Evolutionary conservation across 2,113 vertebrate genomes (phyloP), one percentile per base, ranked within the genome.

Genomic region (Gulo gulo): DNA sequence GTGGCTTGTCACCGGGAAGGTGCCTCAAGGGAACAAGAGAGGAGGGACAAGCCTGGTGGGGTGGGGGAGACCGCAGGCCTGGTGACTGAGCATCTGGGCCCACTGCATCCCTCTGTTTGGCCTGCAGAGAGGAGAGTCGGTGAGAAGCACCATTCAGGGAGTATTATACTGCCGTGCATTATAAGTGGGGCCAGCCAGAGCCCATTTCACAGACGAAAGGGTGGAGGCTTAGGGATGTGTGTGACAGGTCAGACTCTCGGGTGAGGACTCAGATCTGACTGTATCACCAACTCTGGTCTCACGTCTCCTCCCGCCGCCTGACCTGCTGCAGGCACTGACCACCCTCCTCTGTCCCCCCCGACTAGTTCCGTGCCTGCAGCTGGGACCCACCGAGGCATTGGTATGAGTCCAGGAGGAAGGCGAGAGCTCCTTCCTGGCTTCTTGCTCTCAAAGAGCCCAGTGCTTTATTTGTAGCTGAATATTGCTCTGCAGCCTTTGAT

Each of bases 401-500:
- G 59, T 24, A 50, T 15, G 78, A 95, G 52, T 29, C 39, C 59
- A 31, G 31, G 57, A 93, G 42, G 50, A 63, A 52, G 24, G 34
- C 0, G 2, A 47, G 47, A 4, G 24, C 31, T 76, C 81, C 74
- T 42, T 57, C 26, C 71, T n/a, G 29, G 14, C 24, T 42, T 26
- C 57, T 42, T 1, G 3, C 26, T 29, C 36, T 82, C 83, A 23
- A 3, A 94, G 65, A 63, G 34, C 63, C 34, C 79, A 21, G 55
- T 0, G 7, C 55, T 93, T n/a, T 45, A 9, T 63, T 45, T 78
- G 71, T 79, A n/a, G 82, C 91, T 52, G 82, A 52, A 52, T 52
- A 74, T 61, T 47, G 12, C 55, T 78, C 1, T 0, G n/a, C 42
- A 39, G 63, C 76, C 42, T 94, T 95, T 78, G 88, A 94, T 95